These are phyloP conservation scores for Apis florea DNA, from an alignment of 1,140 invertebrate species.

Conservation along the genomic window DNA sequence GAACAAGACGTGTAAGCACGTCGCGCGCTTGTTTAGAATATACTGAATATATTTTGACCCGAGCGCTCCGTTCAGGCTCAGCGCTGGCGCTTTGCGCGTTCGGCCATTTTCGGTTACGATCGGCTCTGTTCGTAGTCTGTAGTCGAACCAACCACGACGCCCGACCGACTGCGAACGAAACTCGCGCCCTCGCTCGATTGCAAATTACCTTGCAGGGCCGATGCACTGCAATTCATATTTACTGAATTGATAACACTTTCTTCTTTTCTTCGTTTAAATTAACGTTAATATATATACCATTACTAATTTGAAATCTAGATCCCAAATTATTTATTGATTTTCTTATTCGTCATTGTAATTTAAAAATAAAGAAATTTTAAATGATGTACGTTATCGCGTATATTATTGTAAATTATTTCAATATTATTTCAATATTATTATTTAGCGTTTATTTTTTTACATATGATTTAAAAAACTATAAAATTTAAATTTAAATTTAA, in stretches of 20 bases:
- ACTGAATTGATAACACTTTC: constrained; percentile 31
- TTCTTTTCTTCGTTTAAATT: neutral
- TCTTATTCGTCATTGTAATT: neutral
- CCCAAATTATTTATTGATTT: neutral
- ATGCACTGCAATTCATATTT: constrained; percentile 33
- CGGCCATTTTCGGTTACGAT: constrained; percentile 53
- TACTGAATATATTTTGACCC: constrained; percentile 77
- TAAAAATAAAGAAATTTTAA: neutral
- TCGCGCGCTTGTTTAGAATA: constrained; percentile 75
- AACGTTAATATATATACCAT: neutral
- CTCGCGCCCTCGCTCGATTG: constrained; percentile 54
- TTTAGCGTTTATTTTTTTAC: too few species aligned
- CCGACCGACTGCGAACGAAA: constrained; percentile 33
- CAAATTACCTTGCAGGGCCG: constrained; percentile 41
- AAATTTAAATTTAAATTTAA: too few species aligned
- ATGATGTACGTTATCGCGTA: neutral
- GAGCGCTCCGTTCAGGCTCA: constrained; percentile 62
- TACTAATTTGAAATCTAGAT: neutral
- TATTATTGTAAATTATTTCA: neutral
- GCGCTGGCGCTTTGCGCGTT: constrained; percentile 61
- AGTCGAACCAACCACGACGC: constrained; percentile 42
- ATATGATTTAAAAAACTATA: too few species aligned
- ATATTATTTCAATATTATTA: neutral
- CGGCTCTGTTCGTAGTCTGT: constrained; percentile 53
- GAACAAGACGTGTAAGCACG: constrained; percentile 66